Evolutionary conservation across 2,113 vertebrate genomes (phyloP).

Genomic region (Oreochromis niloticus): DNA sequence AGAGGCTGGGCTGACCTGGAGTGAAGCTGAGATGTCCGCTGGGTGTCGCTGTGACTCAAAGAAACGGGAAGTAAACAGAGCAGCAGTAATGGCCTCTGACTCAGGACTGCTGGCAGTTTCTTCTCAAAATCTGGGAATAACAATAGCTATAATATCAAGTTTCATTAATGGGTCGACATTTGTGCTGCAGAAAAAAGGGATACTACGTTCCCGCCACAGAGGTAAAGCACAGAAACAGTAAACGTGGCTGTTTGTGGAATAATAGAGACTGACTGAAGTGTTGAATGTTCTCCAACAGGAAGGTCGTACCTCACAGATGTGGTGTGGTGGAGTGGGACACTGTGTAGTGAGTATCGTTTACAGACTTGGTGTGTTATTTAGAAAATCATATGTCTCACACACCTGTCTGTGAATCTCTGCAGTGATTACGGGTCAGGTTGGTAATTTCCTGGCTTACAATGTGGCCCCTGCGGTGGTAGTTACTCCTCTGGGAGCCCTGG

Average conservation of each 20-base stretch:
- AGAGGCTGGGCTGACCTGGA: constrained; percentile 18
- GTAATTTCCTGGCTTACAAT: constrained; percentile 95
- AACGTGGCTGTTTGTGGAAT: neutral
- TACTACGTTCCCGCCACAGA: constrained; percentile 81
- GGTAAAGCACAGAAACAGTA: constrained; percentile 60
- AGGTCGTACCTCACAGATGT: constrained; percentile 84
- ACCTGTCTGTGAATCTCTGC: constrained; percentile 1
- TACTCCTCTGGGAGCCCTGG: constrained; percentile 91
- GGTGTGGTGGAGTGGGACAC: constrained; percentile 93
- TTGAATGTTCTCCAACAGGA: constrained; percentile 58
- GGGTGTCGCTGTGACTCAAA: neutral
- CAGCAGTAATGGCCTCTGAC: constrained; percentile 1
- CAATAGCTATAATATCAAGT: constrained; percentile 86
- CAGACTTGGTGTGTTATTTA: neutral
- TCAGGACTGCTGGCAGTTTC: neutral
- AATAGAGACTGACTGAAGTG: neutral
- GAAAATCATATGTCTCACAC: neutral
- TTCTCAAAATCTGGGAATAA: constrained; percentile 67
- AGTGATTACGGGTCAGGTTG: constrained; percentile 94
- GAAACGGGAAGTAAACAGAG: neutral
- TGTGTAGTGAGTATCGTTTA: constrained; percentile 83
- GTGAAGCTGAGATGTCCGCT: neutral
- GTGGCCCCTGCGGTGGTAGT: constrained; percentile 89
- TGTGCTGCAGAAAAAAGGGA: constrained; percentile 92
- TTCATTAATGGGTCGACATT: constrained; percentile 93